Evolutionary conservation across 2,797 vertebrate genomes (phyloP).

Genomic region (Centropyge bicolor): DNA sequence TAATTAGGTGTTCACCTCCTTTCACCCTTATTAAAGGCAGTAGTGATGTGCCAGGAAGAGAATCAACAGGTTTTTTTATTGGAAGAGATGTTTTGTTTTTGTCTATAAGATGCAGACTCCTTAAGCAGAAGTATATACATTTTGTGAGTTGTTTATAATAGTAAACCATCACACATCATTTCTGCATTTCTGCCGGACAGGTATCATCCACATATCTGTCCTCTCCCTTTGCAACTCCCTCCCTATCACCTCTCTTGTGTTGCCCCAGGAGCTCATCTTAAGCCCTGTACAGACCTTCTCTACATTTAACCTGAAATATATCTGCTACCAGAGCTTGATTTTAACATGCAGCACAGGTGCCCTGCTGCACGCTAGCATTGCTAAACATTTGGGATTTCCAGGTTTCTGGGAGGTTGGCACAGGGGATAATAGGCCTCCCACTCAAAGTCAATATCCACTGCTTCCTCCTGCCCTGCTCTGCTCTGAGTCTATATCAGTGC

Average conservation of each 20-base stretch:
- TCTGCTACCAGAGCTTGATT: conserved; percentile 24
- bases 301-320: background rate
- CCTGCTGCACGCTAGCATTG: background rate
- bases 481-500: conserved; percentile 35
- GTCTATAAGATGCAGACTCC: background rate
- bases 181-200: background rate
- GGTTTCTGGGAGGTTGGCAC: conserved; percentile 38
- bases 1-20: background rate
- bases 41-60: background rate
- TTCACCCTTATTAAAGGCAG: background rate
- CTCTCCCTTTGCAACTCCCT: background rate
- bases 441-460: conserved; percentile 49
- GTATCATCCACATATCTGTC: background rate
- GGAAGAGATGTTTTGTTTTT: background rate
- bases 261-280: background rate
- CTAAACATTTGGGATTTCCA: conserved; percentile 46
- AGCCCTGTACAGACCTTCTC: background rate
- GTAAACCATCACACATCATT: background rate
- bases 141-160: background rate
- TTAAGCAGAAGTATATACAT: background rate
- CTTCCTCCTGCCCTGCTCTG: conserved; percentile 25
- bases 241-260: background rate
- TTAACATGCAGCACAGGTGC: conserved; percentile 15
- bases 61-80: background rate
- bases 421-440: conserved; percentile 53